phyloP scores from a whole-genome alignment of 1,140 invertebrate genomes.

The Platyscapa corneri region DNA sequence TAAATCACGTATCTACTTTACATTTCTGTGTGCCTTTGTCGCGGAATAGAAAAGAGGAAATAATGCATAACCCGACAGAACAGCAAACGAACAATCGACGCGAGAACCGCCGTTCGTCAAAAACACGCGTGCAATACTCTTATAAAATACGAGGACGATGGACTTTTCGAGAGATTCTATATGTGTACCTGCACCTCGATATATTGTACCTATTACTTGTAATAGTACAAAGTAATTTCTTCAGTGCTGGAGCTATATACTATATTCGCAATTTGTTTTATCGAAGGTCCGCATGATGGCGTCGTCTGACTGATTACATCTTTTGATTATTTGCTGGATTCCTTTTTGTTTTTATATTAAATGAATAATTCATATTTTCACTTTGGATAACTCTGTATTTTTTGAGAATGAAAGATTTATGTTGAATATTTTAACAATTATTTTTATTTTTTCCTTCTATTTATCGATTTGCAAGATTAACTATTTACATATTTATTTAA shows the following conservation, averaged over 20 bases:
- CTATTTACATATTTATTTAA: background rate
- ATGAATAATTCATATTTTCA: too few relatives aligned
- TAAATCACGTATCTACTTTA: background rate
- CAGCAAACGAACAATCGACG: background rate
- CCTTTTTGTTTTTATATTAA: background rate
- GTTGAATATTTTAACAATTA: background rate
- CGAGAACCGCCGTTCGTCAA: background rate
- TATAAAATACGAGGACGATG: constrained; percentile 1
- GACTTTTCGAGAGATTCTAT: constrained; percentile 29
- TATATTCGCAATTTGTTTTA: background rate
- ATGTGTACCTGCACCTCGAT: background rate
- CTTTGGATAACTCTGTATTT: background rate
- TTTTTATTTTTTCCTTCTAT: background rate
- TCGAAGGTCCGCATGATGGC: constrained; percentile 10
- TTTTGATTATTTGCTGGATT: background rate
- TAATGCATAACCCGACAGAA: background rate
- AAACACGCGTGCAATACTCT: background rate
- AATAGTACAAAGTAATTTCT: background rate
- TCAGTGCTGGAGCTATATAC: background rate
- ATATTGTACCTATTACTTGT: background rate
- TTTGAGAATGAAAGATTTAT: background rate
- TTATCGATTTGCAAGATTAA: background rate
- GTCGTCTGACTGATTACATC: background rate
- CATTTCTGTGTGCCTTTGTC: background rate
- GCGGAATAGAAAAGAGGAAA: background rate